Percentiles rank a stretch among this genome's conserved stretches.
These are phyloP conservation scores for Taphrorychus bicolor DNA, from an alignment of 2,888 invertebrate species.

Conservation along the genomic window DNA sequence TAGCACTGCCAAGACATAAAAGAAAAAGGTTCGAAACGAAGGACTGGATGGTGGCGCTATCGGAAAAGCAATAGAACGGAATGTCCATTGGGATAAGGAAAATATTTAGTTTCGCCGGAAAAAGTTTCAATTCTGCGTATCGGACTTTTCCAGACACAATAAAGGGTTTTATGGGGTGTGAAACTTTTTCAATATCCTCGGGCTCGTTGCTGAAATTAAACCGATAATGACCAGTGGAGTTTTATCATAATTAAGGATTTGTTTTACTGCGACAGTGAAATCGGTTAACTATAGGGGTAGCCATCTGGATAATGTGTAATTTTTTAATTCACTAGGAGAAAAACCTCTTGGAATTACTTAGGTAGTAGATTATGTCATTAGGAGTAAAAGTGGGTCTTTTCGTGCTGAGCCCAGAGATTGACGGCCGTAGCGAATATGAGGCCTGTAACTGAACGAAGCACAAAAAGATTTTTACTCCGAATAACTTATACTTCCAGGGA, in stretches of 20 bases:
- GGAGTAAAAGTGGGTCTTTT: no score
- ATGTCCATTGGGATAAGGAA: conserved; percentile 56
- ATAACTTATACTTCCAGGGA: no score
- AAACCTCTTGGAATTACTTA: no score
- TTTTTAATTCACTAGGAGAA: no score
- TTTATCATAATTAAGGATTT: conserved; percentile 10
- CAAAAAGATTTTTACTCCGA: no score
- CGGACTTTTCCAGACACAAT: conserved; percentile 54
- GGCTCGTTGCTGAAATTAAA: conserved; percentile 26
- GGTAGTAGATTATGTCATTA: no score
- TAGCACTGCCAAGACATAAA: conserved; percentile 19
- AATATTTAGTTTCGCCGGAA: conserved; percentile 54
- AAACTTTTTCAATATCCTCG: conserved; percentile 39
- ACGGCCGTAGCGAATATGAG: no score
- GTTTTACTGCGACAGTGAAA: neutral
- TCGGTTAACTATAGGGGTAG: no score
- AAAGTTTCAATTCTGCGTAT: conserved; percentile 55
- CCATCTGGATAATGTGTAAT: no score
- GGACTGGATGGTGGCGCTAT: conserved; percentile 43
- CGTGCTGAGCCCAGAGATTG: no score
- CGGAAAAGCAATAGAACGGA: conserved; percentile 55
- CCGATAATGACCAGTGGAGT: conserved; percentile 10
- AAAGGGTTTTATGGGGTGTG: conserved; percentile 54
- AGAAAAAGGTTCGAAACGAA: conserved; percentile 23
- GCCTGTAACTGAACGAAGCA: no score